Evolutionary conservation across 2,113 vertebrate genomes (phyloP).

Genomic region (Paratilapia polleni): DNA sequence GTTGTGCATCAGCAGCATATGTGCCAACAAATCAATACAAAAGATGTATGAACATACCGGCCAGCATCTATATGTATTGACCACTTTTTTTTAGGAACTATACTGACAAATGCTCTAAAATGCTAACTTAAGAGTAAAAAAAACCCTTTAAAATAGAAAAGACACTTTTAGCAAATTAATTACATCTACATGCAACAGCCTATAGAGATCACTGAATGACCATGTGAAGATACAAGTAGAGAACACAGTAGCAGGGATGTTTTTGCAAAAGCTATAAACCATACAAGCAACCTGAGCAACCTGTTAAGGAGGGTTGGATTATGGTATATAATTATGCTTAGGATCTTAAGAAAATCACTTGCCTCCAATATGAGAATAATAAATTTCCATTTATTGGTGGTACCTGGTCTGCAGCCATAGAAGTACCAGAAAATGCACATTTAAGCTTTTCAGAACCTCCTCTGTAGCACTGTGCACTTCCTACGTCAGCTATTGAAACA

Average conservation of each 20-base stretch:
- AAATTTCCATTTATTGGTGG: background rate
- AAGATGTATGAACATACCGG: background rate
- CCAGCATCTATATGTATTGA: background rate
- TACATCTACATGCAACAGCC: background rate
- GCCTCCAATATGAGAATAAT: constrained; percentile 13
- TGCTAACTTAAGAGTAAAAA: background rate
- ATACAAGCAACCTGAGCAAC: background rate
- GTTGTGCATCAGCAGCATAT: background rate
- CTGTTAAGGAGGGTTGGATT: background rate
- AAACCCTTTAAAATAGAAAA: background rate
- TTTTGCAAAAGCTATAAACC: background rate
- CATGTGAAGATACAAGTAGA: background rate
- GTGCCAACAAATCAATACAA: constrained; percentile 5
- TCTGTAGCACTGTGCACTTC: constrained; percentile 17
- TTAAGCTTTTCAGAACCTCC: constrained; percentile 21
- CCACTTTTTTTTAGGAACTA: background rate
- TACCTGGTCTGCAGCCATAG: constrained; percentile 1
- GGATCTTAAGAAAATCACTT: background rate
- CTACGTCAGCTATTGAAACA: constrained; percentile 54
- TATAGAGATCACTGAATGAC: background rate
- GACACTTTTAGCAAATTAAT: background rate
- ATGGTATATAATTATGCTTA: background rate
- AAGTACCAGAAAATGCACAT: background rate
- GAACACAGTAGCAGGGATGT: background rate
- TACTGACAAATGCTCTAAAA: background rate